Conservation (phyloP, 2,888 invertebrate species). For the Eulithis testata region DNA sequence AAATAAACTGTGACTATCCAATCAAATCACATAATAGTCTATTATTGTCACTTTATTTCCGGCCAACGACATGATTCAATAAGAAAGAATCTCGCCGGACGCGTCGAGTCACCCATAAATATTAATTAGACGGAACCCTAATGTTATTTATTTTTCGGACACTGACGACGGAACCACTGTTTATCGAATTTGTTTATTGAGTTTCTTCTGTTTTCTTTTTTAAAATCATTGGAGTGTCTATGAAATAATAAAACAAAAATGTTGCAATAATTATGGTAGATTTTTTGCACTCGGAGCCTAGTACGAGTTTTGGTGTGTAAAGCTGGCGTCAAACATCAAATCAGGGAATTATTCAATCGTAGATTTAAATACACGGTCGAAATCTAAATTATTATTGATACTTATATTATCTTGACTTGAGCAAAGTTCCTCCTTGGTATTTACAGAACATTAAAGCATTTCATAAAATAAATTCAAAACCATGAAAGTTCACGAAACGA, state of each 20-base stretch:
- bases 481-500: slow-evolving; percentile 10
- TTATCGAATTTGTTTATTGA: slow-evolving; percentile 39
- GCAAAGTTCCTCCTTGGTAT: too few relatives aligned
- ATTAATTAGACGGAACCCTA: slow-evolving; percentile 59
- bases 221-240: too few relatives aligned
- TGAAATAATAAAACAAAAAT: too few relatives aligned
- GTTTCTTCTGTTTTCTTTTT: slow-evolving; percentile 22
- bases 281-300: too few relatives aligned
- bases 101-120: slow-evolving; percentile 55
- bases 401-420: too few relatives aligned
- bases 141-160: slow-evolving; percentile 54
- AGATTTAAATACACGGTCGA: too few relatives aligned
- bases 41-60: slow-evolving; percentile 42
- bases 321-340: too few relatives aligned
- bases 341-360: too few relatives aligned
- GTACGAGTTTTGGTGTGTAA: too few relatives aligned
- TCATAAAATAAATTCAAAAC: background rate
- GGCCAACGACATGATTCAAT: slow-evolving; percentile 55
- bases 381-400: too few relatives aligned
- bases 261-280: too few relatives aligned
- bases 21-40: slow-evolving; percentile 39
- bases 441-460: too few relatives aligned
- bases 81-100: slow-evolving; percentile 51
- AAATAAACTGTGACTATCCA: slow-evolving; percentile 35
- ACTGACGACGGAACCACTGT: slow-evolving; percentile 36